Evolutionary conservation across 2,888 invertebrate species (phyloP), one percentile per base, ranked within the genome.

Genomic region (Allygus modestus): DNA sequence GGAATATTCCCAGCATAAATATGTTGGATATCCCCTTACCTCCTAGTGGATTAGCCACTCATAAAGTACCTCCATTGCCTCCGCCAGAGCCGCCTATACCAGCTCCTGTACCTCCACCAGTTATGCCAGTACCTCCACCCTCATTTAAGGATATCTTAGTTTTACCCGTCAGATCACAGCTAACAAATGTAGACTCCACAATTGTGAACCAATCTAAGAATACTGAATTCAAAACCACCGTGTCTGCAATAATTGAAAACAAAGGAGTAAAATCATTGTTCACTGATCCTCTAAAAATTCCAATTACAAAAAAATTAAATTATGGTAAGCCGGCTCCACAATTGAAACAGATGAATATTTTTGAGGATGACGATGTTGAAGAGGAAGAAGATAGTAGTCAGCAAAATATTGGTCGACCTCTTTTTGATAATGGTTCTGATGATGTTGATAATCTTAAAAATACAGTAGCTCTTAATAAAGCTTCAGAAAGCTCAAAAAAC

Each of bases 21-120:
- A 85, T 85, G 85, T 58, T 84, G 58, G 87, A 87, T 58, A 87
- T 87, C 61, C 87, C 87, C 0, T 82, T 86, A 2, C 87, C 87
- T n/a, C 87, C 86, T 15, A 82, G 83, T 79, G 79, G 79, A 58
- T 23, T 46, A 23, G 11, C 0, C 77, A 46, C 23, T 26, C 77
- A 41, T 20, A 73, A 43, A 23, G 41, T 51, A 77, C 17, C 84
- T 85, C 12, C 37, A 33, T 20, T 83, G 86, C 79, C 65, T 11
- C 41, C 79, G 0, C 69, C 83, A 31, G 1, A 41, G 43, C 46
- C 71, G 5, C 20, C 75, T 26, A 43, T 61, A 5, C 84, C 84
- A 26, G 83, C 83, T 4, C 81, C 83, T 26, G 83, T 83, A 12
- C 83, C 83, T 11, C 83, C 81, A 51, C 85, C 85, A 20, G 54